phyloP scores from a whole-genome alignment of 2,888 invertebrate genomes.

The Orgyia antiqua region DNA sequence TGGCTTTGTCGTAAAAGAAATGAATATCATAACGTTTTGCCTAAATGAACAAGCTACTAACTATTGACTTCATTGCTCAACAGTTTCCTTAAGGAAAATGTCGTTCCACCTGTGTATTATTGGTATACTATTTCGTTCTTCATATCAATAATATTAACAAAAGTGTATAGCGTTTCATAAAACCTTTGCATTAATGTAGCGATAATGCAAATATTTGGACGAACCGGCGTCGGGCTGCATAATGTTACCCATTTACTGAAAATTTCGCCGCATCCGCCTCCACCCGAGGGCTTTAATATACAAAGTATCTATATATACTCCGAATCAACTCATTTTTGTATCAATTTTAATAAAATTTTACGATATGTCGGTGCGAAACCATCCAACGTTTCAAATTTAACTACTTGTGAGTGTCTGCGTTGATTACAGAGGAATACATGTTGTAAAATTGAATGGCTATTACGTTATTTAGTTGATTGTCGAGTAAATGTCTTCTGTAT shows the following conservation, averaged over 20 bases:
- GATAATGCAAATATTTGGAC: slow-evolving; percentile 61
- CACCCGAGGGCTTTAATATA: slow-evolving; percentile 48
- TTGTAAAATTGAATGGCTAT: slow-evolving; percentile 13
- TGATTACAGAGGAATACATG: slow-evolving; percentile 8
- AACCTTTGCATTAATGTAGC: slow-evolving; percentile 51
- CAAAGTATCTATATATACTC: slow-evolving; percentile 30
- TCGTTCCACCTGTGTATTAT: not conserved
- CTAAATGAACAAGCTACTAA: slow-evolving; percentile 1
- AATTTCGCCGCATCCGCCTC: slow-evolving; percentile 53
- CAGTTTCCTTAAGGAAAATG: slow-evolving; percentile 4
- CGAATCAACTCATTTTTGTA: slow-evolving; percentile 46
- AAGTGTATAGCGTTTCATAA: slow-evolving; percentile 37
- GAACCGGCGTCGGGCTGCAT: slow-evolving; percentile 43
- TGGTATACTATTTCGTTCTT: slow-evolving; percentile 6
- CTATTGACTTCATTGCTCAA: slow-evolving; percentile 2
- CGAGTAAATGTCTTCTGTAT: slow-evolving; percentile 3
- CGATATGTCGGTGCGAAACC: slow-evolving; percentile 29
- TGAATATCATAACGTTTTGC: not conserved
- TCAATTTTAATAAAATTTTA: slow-evolving; percentile 47
- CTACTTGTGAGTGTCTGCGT: slow-evolving; percentile 15
- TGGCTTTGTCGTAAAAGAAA: too few species aligned
- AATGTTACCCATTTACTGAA: slow-evolving; percentile 51
- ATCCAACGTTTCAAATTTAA: slow-evolving; percentile 27
- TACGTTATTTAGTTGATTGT: slow-evolving; percentile 11
- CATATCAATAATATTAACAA: slow-evolving; percentile 26